Percentiles rank a stretch among this genome's conserved stretches.
Evolutionary conservation across 92 coral and sea anemone species (phyloP).

Genomic region (Palythoa grandis): DNA sequence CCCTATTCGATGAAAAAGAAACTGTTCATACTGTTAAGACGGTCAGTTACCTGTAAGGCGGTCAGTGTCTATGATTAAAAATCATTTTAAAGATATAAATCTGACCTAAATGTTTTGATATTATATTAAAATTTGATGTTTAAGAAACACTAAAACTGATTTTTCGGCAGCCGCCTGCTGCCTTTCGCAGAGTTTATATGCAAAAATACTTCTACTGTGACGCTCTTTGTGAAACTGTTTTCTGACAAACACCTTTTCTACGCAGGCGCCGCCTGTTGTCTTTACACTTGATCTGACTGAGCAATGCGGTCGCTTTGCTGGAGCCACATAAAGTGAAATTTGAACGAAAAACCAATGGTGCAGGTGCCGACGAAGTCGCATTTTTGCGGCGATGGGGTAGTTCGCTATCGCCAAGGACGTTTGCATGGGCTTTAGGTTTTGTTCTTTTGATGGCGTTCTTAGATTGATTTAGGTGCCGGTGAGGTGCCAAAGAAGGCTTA

Average conservation of each 20-base stretch:
- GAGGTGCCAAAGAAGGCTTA: neutral
- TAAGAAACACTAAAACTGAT: too few relatives aligned
- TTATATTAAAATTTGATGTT: too few relatives aligned
- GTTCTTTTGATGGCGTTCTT: neutral
- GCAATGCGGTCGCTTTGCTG: neutral
- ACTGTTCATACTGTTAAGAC: too few relatives aligned
- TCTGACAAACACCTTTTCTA: neutral
- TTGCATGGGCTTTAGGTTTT: neutral
- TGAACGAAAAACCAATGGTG: neutral
- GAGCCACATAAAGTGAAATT: neutral
- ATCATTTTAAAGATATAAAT: too few relatives aligned
- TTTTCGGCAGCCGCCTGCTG: too few relatives aligned
- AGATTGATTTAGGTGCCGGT: neutral
- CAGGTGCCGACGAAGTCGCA: neutral
- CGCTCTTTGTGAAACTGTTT: neutral
- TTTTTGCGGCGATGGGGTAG: neutral
- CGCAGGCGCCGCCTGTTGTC: neutral
- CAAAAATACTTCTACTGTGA: too few relatives aligned
- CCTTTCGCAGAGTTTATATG: too few relatives aligned
- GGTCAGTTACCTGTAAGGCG: too few relatives aligned
- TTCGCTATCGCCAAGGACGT: neutral
- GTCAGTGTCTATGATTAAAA: too few relatives aligned
- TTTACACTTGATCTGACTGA: neutral
- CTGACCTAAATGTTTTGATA: too few relatives aligned
- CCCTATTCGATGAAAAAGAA: too few relatives aligned